A percentile compares a stretch with the other conserved stretches of the same genome.
phyloP scores from a whole-genome alignment of 2,888 invertebrate species.

The Caenorhabditis japonica region DNA sequence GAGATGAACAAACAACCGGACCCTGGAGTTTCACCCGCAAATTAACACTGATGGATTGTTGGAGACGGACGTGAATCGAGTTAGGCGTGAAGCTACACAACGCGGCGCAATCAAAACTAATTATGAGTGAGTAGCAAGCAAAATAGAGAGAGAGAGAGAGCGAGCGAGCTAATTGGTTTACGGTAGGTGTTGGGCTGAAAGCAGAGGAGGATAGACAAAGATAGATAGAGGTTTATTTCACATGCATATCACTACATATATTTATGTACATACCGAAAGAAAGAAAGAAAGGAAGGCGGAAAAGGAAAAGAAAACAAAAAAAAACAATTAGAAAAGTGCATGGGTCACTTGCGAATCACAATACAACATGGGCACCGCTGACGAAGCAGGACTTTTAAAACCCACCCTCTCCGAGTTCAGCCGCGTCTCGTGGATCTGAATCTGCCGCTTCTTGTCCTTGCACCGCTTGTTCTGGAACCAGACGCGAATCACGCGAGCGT shows the following conservation, averaged over 20 bases:
- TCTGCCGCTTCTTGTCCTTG: constrained; percentile 96
- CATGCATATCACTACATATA: constrained; percentile 14
- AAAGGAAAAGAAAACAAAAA: neutral
- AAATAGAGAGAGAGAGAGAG: constrained; percentile 7
- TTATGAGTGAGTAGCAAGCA: constrained; percentile 14
- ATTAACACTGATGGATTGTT: constrained; percentile 49
- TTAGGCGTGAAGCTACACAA: constrained; percentile 21
- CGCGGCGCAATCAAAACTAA: constrained; percentile 38
- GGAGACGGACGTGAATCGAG: constrained; percentile 39
- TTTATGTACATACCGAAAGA: constrained; percentile 13
- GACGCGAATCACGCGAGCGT: constrained; percentile 96
- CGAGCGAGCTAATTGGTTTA: constrained; percentile 36
- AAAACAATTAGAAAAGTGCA: neutral
- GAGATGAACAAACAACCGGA: too few species aligned
- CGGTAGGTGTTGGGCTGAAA: constrained; percentile 27
- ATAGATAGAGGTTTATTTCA: constrained; percentile 10
- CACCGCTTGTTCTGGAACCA: constrained; percentile 97
- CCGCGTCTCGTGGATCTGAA: constrained; percentile 96
- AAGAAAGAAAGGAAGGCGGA: constrained; percentile 4
- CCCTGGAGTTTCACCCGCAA: neutral
- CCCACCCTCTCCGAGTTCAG: constrained; percentile 92
- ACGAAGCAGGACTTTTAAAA: too few species aligned
- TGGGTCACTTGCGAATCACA: constrained; percentile 24
- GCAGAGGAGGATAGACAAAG: constrained; percentile 9
- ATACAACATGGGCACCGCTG: constrained; percentile 34